Base-by-base conservation (phyloP, 2,113 vertebrate genomes). In the Nannospalax galili region DNA sequence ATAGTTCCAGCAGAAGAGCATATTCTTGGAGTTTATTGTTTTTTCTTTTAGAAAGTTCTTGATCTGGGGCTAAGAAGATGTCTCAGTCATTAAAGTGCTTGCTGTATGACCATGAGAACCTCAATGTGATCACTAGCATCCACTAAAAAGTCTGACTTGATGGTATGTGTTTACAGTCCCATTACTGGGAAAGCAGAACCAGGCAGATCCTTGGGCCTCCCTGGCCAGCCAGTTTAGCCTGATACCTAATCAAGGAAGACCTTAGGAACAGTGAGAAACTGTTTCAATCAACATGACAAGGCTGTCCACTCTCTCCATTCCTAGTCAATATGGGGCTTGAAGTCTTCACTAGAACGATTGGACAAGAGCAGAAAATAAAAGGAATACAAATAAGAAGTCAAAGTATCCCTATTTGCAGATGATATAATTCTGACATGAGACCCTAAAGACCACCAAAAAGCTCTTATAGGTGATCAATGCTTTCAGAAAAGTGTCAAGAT, bases 21-120 rank as follows among this genome's bases (percentile, higher is more conserved):
- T 14, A 77, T 3, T 75, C 62, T n/a, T 72, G 26, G 75, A 42
- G 42, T 15, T 26, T 32, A 58, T n/a, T 40, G 40, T 78, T 69
- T 82, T 37, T 20, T 92, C 22, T 26, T 80, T 88, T 86, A 56
- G 30, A 95, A 37, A 75, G 69, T 11, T 81, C n/a, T 87, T 87
- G 16, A 84, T 74, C 56, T n/a, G 24, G 30, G 30, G 16, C 20
- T n/a, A 32, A n/a, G 32, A 12, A n/a, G 32, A 48, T 69, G 30
- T 30, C 62, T 69, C 22, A 7, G 7, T n/a, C 42, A 26, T 24
- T 69, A 69, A 35, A 8, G 1, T 11, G 7, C 64, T 69, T 85
- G 82, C 40, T 84, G 42, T 48, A 19, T 30, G 26, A 52, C 40
- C 35, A 22, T 69, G 30, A 52, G 64, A 48, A 52, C 11, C 30